Base-by-base conservation (phyloP, 2,888 invertebrate genomes). In the Drosophila affinis region DNA sequence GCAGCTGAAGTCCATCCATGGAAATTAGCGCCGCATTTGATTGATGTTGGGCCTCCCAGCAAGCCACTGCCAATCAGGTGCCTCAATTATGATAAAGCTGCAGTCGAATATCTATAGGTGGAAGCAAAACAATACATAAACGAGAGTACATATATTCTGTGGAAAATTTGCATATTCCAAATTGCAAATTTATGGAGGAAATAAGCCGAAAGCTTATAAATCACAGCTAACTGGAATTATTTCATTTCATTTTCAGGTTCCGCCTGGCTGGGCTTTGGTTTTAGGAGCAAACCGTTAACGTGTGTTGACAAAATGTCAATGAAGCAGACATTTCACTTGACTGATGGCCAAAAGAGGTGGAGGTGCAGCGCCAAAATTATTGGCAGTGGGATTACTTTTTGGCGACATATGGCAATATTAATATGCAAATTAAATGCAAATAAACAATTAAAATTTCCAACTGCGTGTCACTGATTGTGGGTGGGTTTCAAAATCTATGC, bases 351-450 rank as follows among this genome's bases (percentile, higher is more conserved):
- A 45, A 55, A 48, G 52, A 48, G 56, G 24, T 21, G 3, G 21
- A 21, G 21, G 3, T 21, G 21, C 21, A n/a, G 17, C n/a, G 0
- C 73, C 47, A 55, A 73, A 72, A 64, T 64, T 53, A 72, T 63
- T 51, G 51, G 63, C 14, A 9, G n/a, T 46, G 45, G 56, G 65
- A 75, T 77, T 64, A 14, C 49, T 67, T 68, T 89, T 77, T 79
- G 54, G 71, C 78, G 87, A 84, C 91, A 90, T 91, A 89, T 91
- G 91, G 86, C 84, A 78, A 76, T 29, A 89, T 88, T 87, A 84
- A 90, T 87, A 91, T 91, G 91, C 89, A 91, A 91, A 91, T 91
- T 75, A 71, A 76, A 78, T 75, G 83, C 84, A 90, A 91, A 91
- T 82, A 89, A 80, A 80, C 85, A 90, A 89, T 90, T 88, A 77